Base-by-base conservation (phyloP, 2,888 invertebrate species). In the Zygothrica quintamaculata region DNA sequence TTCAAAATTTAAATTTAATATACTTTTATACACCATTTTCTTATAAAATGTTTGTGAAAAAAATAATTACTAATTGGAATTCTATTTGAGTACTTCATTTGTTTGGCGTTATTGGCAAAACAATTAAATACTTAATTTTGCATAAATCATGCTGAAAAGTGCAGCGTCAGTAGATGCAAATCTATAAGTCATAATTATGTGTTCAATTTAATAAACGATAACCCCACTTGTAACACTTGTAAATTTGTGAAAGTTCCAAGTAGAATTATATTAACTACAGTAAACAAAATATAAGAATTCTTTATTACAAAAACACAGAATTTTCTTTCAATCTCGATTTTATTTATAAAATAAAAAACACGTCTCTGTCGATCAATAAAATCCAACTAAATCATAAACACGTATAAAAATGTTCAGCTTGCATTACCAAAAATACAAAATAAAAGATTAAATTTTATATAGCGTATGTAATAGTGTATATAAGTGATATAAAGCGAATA, bases 271-370 rank as follows among this genome's bases (percentile, higher is more conserved):
- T 11, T 34, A 34, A 3, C 9, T 34, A 34, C 1, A 34, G n/a
- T n/a, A n/a, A n/a, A n/a, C n/a, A n/a, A n/a, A n/a, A n/a, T n/a
- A n/a, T n/a, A n/a, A n/a, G n/a, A n/a, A n/a, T n/a, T n/a, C n/a
- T n/a, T n/a, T 11, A 3, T 7, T 5, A 13, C 5, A 34, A 34
- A 15, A 39, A 3, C n/a, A 16, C 8, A n/a, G 1, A 25, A 22
- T 22, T 15, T 47, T 66, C 52, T 55, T 56, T 66, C 53, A 76
- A 84, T 84, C 76, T 80, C 74, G 66, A 78, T 76, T 80, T 80
- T 84, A 80, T 80, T 80, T 80, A 80, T 80, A 80, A 80, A 80
- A 80, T 80, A 80, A 80, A 79, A 75, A 84, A 81, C 80, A 84
- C 80, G 81, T 84, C 65, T 76, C 74, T 65, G 64, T 78, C 64